A percentile compares a stretch with the other conserved stretches of the same genome.
These are phyloP conservation scores for Riparia riparia DNA, from an alignment of 2,113 vertebrate species.

Conservation along the genomic window DNA sequence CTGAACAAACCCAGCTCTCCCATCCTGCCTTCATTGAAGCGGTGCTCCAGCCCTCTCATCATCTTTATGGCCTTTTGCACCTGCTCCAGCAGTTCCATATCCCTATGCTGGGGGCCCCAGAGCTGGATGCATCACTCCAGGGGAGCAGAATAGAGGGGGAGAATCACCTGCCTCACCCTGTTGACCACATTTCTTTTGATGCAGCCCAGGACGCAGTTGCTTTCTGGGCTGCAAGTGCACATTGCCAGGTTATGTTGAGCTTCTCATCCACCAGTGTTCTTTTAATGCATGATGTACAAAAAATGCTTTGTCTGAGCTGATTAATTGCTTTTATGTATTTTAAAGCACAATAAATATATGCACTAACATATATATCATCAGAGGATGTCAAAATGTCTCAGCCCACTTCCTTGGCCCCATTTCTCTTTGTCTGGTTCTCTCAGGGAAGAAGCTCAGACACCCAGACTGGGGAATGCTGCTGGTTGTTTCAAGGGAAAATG, in stretches of 20 bases:
- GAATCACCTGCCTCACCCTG: neutral
- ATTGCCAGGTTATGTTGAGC: neutral
- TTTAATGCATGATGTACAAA: rapidly evolving
- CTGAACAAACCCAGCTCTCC: neutral
- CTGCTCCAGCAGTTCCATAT: neutral
- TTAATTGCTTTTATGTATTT: neutral
- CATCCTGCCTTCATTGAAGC: neutral
- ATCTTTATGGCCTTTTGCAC: neutral
- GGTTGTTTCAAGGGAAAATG: neutral
- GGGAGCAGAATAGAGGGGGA: neutral
- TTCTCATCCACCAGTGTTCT: neutral
- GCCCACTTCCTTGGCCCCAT: neutral
- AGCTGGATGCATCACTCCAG: neutral
- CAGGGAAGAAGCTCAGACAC: neutral
- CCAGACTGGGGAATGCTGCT: neutral
- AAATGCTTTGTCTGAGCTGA: neutral
- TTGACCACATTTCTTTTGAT: neutral
- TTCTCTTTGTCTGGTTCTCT: neutral
- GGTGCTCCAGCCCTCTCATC: neutral
- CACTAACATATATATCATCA: neutral
- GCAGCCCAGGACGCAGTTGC: neutral
- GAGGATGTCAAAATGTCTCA: neutral
- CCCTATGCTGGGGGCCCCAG: neutral
- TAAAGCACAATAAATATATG: neutral
- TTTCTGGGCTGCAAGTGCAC: neutral